phyloP scores from a whole-genome alignment of 2,113 vertebrate species.

The Vicugna pacos region DNA sequence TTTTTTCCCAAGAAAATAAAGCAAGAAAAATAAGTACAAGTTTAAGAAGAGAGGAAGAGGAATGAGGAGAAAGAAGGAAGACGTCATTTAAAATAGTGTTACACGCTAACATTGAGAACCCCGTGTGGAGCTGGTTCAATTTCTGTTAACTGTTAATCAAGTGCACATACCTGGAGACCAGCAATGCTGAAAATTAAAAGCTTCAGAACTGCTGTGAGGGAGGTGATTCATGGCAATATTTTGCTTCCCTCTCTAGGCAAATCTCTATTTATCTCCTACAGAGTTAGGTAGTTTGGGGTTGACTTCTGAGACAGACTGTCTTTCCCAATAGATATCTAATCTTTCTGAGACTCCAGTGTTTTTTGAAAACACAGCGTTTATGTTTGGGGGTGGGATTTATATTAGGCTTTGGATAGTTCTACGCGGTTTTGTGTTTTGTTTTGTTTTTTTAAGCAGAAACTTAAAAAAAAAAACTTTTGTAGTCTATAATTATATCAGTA shows the following conservation, averaged over 20 bases:
- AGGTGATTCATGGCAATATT: slow-evolving; percentile 77
- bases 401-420: background rate
- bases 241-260: slow-evolving; percentile 69
- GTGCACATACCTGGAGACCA: slow-evolving; percentile 68
- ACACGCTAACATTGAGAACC: background rate
- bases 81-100: slow-evolving; percentile 19
- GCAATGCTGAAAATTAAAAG: slow-evolving; percentile 82
- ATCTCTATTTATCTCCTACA: slow-evolving; percentile 78
- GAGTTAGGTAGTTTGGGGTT: slow-evolving; percentile 66
- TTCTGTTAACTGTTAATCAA: slow-evolving; percentile 78
- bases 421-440: background rate
- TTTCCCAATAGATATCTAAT: slow-evolving; percentile 57
- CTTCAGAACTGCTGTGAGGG: slow-evolving; percentile 71
- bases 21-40: background rate
- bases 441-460: background rate
- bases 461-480: background rate
- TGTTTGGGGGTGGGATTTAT: slow-evolving; percentile 46
- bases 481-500: background rate
- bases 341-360: background rate
- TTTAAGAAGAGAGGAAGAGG: background rate
- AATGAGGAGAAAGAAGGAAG: background rate
- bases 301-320: slow-evolving; percentile 59
- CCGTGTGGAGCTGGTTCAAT: slow-evolving; percentile 25
- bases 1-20: slow-evolving; percentile 40
- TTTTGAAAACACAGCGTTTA: slow-evolving; percentile 64